These are phyloP conservation scores for Danionella dracula DNA, from an alignment of 2,797 vertebrate genomes.

Conservation along the genomic window DNA sequence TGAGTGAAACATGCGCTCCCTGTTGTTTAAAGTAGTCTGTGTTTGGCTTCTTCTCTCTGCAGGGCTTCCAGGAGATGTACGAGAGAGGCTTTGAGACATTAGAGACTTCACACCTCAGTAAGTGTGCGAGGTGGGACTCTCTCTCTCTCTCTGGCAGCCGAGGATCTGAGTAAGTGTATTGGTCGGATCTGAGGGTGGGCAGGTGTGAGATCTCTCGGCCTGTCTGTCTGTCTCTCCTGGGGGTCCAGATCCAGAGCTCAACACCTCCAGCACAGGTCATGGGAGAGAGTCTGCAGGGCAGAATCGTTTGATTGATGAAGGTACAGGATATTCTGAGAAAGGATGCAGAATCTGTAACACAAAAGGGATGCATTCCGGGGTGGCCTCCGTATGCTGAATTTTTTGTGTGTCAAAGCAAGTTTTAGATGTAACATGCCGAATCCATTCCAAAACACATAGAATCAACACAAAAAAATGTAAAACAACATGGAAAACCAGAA, in stretches of 20 bases:
- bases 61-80: neutral
- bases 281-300: slow-evolving; percentile 34
- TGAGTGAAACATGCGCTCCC: neutral
- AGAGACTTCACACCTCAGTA: slow-evolving; percentile 8
- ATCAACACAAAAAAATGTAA: no score
- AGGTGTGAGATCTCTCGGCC: slow-evolving; percentile 44
- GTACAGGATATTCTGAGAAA: neutral
- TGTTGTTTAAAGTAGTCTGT: neutral
- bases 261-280: slow-evolving; percentile 42
- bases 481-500: no score
- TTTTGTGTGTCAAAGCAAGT: no score
- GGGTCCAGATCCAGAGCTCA: slow-evolving; percentile 28
- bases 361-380: no score
- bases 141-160: neutral
- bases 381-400: no score
- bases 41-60: slow-evolving; percentile 2
- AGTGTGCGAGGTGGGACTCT: neutral
- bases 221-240: slow-evolving; percentile 23
- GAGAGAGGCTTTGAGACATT: slow-evolving; percentile 11
- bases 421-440: no score
- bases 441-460: no score
- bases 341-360: neutral
- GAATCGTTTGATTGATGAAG: neutral
- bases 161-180: slow-evolving; percentile 17
- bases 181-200: slow-evolving; percentile 5